Base-by-base conservation (phyloP, 2,888 invertebrate genomes). In the Latrodectus elegans region DNA sequence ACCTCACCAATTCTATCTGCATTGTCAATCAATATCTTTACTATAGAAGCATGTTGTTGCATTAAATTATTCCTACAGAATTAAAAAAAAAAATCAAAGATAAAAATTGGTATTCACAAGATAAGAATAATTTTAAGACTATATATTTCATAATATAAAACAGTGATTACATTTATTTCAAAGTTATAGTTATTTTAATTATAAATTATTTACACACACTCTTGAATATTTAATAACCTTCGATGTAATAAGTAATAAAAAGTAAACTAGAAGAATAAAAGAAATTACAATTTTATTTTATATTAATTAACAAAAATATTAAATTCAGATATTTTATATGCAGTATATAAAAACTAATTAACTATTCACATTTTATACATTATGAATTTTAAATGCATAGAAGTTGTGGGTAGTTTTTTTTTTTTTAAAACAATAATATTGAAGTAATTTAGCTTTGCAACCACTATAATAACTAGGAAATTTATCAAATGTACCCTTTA, bases 11-110 rank as follows among this genome's bases (percentile, higher is more conserved):
- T 95, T 90, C 93, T 93, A 89, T 94, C 94, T 1, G 96, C 95
- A 92, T 96, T 95, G 92, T 95, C 95, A 89, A 97, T 96, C 90
- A 97, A 93, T 91, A 96, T 93, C 94, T 96, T 92, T 71, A 94
- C 92, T 76, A 53, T 90, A 90, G 68, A 73, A 38, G 71, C 71
- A 72, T 85, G 77, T 14, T 76, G 55, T 22, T 77, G 71, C 26
- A 82, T 80, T 15, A 79, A 52, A n/a, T 78, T 77, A 53, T 51
- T 83, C 53, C 79, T 88, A 68, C 11, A 55, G 15, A 14, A 51
- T 8, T 4, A 60, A n/a, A 60, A 60, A 60, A 9, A 8, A 55
- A 55, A 60, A 6, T 15, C 12, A 60, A n/a, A n/a, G 14, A 15
- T 60, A 4, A 4, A 60, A 60, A 60, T 60, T 15, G 15, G 11